Conservation (phyloP, 2,888 invertebrate genomes). For the Drosophila neutralis region DNA sequence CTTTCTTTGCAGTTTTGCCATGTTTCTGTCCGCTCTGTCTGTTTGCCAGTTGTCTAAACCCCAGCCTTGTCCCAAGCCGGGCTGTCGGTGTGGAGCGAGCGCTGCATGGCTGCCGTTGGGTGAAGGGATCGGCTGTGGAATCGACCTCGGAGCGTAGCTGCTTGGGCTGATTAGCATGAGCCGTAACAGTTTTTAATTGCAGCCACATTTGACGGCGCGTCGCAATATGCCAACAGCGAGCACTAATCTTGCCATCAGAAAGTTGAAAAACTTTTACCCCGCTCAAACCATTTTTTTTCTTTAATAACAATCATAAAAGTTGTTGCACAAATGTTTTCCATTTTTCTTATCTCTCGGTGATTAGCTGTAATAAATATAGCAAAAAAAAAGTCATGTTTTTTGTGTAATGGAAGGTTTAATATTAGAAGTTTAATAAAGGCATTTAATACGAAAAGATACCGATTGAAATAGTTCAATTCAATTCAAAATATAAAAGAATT, state of each 20-base stretch:
- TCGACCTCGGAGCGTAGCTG: conserved; percentile 55
- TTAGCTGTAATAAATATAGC: conserved; percentile 24
- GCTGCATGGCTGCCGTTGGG: conserved; percentile 54
- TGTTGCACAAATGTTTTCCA: conserved; percentile 59
- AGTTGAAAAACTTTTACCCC: conserved; percentile 70
- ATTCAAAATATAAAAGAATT: background rate
- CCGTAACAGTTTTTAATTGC: conserved; percentile 82
- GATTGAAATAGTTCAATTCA: background rate
- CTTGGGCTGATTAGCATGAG: conserved; percentile 79
- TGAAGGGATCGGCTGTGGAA: conserved; percentile 62
- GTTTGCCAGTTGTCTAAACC: conserved; percentile 20
- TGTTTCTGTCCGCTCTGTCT: conserved; percentile 35
- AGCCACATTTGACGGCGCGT: conserved; percentile 76
- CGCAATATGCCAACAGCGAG: conserved; percentile 70
- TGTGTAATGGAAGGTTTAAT: background rate
- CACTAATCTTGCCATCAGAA: conserved; percentile 75
- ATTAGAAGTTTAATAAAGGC: background rate
- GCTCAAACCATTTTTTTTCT: conserved; percentile 12
- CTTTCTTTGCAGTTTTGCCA: conserved; percentile 70
- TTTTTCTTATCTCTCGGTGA: conserved; percentile 44
- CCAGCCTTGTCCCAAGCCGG: conserved; percentile 21
- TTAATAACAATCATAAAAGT: conserved; percentile 69
- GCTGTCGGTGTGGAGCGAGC: conserved; percentile 35
- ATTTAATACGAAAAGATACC: background rate
- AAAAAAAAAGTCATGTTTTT: background rate